These are phyloP conservation scores for Patella pellucida DNA, from an alignment of 2,888 invertebrate genomes.

Conservation along the genomic window DNA sequence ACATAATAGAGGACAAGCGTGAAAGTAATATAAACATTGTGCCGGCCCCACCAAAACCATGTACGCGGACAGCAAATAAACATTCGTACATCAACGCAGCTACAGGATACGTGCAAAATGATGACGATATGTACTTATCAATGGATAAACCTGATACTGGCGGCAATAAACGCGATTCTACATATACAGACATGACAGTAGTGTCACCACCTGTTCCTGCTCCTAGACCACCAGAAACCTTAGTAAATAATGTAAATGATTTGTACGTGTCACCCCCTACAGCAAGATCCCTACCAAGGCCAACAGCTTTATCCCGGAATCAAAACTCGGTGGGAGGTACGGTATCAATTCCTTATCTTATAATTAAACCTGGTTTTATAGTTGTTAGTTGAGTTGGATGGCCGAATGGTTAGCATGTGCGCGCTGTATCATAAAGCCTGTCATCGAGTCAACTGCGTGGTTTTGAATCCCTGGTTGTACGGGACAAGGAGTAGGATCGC, in stretches of 20 bases:
- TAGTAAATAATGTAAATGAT: not conserved
- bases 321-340: not conserved
- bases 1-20: not conserved
- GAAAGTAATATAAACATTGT: slow-evolving; percentile 23
- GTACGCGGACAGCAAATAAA: slow-evolving; percentile 28
- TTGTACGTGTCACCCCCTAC: not conserved
- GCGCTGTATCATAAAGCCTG: no score
- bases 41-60: slow-evolving; percentile 45
- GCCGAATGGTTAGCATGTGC: no score
- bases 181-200: slow-evolving; percentile 20
- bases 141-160: slow-evolving; percentile 13
- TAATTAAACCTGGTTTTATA: no score
- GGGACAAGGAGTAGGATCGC: no score
- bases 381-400: no score
- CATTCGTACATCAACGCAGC: slow-evolving; percentile 55
- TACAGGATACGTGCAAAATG: slow-evolving; percentile 23
- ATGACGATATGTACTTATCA: slow-evolving; percentile 17
- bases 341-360: no score
- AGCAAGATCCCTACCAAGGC: slow-evolving; percentile 13
- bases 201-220: slow-evolving; percentile 21
- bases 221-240: slow-evolving; percentile 24
- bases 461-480: no score
- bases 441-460: no score
- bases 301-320: not conserved
- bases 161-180: not conserved